Evolutionary conservation across 2,113 vertebrate species (phyloP), one percentile per base, ranked within the genome.

Genomic region (Prionailurus bengalensis): DNA sequence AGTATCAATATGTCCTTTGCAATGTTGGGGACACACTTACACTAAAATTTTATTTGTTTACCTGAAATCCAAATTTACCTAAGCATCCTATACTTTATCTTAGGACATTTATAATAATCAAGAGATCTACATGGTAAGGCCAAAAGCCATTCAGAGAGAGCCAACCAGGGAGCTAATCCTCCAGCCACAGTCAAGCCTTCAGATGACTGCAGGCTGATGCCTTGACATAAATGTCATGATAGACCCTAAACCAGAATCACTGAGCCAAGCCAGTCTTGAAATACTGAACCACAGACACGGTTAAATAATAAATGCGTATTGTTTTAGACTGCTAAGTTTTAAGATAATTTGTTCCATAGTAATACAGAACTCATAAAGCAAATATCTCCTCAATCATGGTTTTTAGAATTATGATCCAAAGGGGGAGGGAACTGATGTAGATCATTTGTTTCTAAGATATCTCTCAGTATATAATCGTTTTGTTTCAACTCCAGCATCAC

Each of bases 331-430:
- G 23, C 5, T 39, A 83, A 53, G 4, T 45, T 81, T 61, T 68
- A 53, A 81, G 21, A 29, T 33, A 63, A 86, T 63, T 63, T 68
- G 58, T 94, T 80, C 61, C 79, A 71, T 0, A 83, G n/a, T 25
- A 71, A 74, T 51, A 36, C 27, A 17, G 45, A 95, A 85, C 48
- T 90, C 61, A 84, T 27, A 84, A 15, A 55, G 19, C 27, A 94
- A 96, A 53, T 82, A 78, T 29, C 27, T 89, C 33, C 39, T 92
- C 39, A 68, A 84, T 74, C 39, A 55, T 33, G 0, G 4, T 39
- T 95, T 89, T 74, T 63, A 94, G 74, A 97, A 81, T 76, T 65
- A 83, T 19, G 92, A 87, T 81, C 29, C 13, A 33, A 68, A 92
- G 9, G 94, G 95, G 66, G 14, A 93, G 21, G 16, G 5, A 81